These are phyloP conservation scores for Parnassius smintheus DNA, from an alignment of 2,888 invertebrate genomes.

Conservation along the genomic window DNA sequence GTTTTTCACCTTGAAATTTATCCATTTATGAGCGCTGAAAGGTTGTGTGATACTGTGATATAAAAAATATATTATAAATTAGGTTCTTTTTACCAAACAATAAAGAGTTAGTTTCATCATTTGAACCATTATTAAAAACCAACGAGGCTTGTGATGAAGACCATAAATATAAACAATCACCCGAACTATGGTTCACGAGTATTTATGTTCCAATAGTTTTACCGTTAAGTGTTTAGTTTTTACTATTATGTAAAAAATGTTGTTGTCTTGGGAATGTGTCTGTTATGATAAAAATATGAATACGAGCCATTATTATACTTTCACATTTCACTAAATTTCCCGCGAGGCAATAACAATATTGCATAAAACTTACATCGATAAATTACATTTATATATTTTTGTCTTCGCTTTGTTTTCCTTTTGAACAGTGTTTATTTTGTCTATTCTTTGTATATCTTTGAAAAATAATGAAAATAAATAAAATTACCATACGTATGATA, in stretches of 20 bases:
- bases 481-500: slow-evolving; percentile 8
- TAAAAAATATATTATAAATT: no score
- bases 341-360: slow-evolving; percentile 45
- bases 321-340: slow-evolving; percentile 56
- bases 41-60: no score
- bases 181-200: no score
- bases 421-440: slow-evolving; percentile 27
- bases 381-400: slow-evolving; percentile 34
- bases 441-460: slow-evolving; percentile 16
- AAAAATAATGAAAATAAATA: slow-evolving; percentile 8
- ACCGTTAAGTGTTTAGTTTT: background rate
- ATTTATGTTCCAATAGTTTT: background rate
- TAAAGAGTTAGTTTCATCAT: no score
- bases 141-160: no score
- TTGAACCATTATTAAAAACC: no score
- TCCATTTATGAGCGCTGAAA: no score
- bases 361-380: slow-evolving; percentile 32
- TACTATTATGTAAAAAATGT: slow-evolving; percentile 1
- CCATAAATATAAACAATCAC: no score
- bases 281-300: slow-evolving; percentile 22
- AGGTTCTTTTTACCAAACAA: no score
- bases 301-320: slow-evolving; percentile 35
- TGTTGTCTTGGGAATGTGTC: slow-evolving; percentile 4
- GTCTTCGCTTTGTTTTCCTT: slow-evolving; percentile 28
- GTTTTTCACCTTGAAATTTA: no score